Evolutionary conservation across 2,797 vertebrate species (phyloP).

Genomic region (Danio jaintianensis): DNA sequence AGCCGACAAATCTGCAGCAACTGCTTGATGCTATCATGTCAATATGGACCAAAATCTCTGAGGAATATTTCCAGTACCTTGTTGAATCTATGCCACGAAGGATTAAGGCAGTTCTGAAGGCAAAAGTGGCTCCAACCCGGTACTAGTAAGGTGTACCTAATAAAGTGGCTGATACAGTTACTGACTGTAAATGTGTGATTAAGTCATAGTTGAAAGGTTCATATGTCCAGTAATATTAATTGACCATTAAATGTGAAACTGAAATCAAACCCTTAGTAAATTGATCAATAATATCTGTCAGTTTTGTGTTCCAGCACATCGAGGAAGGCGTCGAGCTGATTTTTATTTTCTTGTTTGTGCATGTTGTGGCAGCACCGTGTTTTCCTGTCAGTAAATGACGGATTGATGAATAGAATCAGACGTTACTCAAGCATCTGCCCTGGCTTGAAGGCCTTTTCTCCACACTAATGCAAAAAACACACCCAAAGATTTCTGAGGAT

Average conservation of each 20-base stretch:
- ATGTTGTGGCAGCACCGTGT: background rate
- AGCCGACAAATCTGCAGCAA: too few relatives aligned
- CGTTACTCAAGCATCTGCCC: background rate
- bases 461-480: background rate
- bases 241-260: background rate
- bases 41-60: too few relatives aligned
- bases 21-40: too few relatives aligned
- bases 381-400: background rate
- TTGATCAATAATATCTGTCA: background rate
- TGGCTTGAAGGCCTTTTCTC: background rate
- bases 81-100: too few relatives aligned
- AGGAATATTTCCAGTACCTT: too few relatives aligned
- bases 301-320: background rate
- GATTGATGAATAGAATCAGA: constrained; percentile 1
- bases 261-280: background rate
- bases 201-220: background rate
- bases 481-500: constrained; percentile 2
- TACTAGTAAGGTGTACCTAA: too few relatives aligned
- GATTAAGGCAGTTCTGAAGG: too few relatives aligned
- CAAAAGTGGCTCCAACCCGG: too few relatives aligned
- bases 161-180: background rate
- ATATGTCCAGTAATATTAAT: background rate
- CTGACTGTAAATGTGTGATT: background rate
- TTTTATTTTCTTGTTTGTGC: background rate
- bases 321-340: background rate